Conservation (phyloP, 1,140 invertebrate genomes). For the Elymnias hypermnestra region DNA sequence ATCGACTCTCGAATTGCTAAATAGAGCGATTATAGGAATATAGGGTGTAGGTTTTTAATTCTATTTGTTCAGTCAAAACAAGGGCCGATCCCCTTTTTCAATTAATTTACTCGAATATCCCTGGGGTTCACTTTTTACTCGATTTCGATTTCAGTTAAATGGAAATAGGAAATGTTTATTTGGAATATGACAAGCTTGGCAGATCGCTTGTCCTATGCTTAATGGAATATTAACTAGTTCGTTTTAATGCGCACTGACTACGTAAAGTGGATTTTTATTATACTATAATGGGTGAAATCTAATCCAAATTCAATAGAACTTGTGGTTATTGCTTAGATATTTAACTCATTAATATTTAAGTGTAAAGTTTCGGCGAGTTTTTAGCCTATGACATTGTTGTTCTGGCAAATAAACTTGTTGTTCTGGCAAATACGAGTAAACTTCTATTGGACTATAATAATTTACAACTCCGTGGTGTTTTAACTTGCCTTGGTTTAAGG, state of each 20-base stretch:
- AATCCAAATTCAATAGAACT: too few relatives aligned
- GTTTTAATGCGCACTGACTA: conserved; percentile 1
- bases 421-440: too few relatives aligned
- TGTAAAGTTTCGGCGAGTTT: too few relatives aligned
- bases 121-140: conserved; percentile 34
- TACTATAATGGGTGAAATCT: neutral
- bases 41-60: conserved; percentile 48
- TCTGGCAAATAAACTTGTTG: too few relatives aligned
- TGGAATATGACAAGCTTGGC: conserved; percentile 12
- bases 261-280: neutral
- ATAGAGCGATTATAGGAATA: conserved; percentile 47
- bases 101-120: conserved; percentile 42
- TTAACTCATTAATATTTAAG: too few relatives aligned
- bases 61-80: conserved; percentile 50
- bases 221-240: conserved; percentile 9
- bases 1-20: conserved; percentile 37
- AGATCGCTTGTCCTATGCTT: neutral
- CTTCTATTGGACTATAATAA: too few relatives aligned
- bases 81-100: conserved; percentile 40
- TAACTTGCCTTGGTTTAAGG: too few relatives aligned
- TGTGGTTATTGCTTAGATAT: too few relatives aligned
- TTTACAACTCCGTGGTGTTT: too few relatives aligned
- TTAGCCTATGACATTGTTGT: too few relatives aligned
- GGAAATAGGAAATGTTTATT: conserved; percentile 27
- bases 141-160: conserved; percentile 35